Evolutionary conservation across 2,113 vertebrate genomes (phyloP), one percentile per base, ranked within the genome.

Genomic region (Thamnaconus septentrionalis): DNA sequence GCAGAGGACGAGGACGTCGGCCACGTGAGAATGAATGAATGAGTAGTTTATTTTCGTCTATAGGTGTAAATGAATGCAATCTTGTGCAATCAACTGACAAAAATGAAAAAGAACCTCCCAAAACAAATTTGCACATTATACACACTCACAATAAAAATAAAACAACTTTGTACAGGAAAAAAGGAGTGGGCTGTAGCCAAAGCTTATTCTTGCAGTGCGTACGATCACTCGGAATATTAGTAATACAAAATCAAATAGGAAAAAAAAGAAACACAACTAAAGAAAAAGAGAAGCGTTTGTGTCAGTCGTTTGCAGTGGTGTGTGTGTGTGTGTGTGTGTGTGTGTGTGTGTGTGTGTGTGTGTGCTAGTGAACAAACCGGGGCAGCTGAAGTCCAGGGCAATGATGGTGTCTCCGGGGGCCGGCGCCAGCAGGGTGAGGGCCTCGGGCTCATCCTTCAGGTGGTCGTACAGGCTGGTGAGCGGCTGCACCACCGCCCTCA

Each of bases 381-480:
- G 90, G 75, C 83, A 92, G 90, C 90, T 92, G 84, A 98, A 96
- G 83, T 98, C 92, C 88, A 98, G 87, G 54, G 94, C 89, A 79
- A 98, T 93, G 79, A 97, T 94, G 4, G 94, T 92, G 85, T 98
- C 97, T 82, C 97, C 97, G 9, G 96, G 93, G 39, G 95, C 95
- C 2, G 97, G 97, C 43, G 97, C 96, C 78, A 99, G 89, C 71
- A 94, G 85, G 47, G 93, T 95, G 85, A 99, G 93, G 70, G 94
- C 96, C 78, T 98, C 96, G 6, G 96, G 94, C 70, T 97, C 90
- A 58, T 90, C 93, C 79, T 99, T 98, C 58, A 99, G 92, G 84
- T 94, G 89, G 53, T 96, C 94, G 76, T 96, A 98, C 44, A 98
- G 91, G 71, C 88, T 94, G 46, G 81, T 86, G 59, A 86, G 81